Percentiles rank a stretch among this genome's conserved stretches.
phyloP scores from a whole-genome alignment of 2,888 invertebrate genomes.

The Mesopsocus fuscifrons region DNA sequence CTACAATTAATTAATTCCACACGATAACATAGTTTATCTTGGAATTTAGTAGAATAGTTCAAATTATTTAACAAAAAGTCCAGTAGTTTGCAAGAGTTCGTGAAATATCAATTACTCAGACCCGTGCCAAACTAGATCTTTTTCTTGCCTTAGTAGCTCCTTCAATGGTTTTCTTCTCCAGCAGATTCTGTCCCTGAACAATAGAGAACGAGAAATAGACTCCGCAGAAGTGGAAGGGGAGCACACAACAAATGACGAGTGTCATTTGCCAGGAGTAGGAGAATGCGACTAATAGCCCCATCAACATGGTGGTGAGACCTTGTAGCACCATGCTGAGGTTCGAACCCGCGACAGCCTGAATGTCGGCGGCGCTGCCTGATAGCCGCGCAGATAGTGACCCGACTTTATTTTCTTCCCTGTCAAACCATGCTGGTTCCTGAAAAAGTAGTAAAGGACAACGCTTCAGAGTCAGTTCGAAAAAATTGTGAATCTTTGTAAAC shows the following conservation, averaged over 20 bases:
- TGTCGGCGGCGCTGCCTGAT: conserved; percentile 54
- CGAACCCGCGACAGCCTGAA: conserved; percentile 55
- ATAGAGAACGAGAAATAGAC: conserved; percentile 32
- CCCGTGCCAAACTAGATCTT: too few relatives aligned
- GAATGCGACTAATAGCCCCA: conserved; percentile 1
- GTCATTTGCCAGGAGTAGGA: conserved; percentile 2
- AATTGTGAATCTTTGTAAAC: too few relatives aligned
- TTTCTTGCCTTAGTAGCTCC: conserved; percentile 33
- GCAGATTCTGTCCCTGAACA: conserved; percentile 35
- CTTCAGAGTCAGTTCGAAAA: too few relatives aligned
- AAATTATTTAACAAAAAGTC: too few relatives aligned
- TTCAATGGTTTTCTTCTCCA: conserved; percentile 42
- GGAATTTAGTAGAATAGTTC: too few relatives aligned
- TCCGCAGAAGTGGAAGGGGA: not conserved
- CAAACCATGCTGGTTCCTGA: conserved; percentile 63
- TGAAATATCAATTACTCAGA: too few relatives aligned
- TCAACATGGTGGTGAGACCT: conserved; percentile 28
- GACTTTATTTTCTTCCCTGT: conserved; percentile 43
- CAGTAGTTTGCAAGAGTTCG: too few relatives aligned
- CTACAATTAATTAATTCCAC: too few relatives aligned
- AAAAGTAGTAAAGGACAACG: conserved; percentile 13
- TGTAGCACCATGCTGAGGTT: conserved; percentile 48
- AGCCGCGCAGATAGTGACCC: conserved; percentile 49
- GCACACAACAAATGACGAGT: not conserved
- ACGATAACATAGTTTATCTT: too few relatives aligned